Evolutionary conservation across 2,888 invertebrate genomes (phyloP), one percentile per base, ranked within the genome.

Genomic region (Diaperis boleti): DNA sequence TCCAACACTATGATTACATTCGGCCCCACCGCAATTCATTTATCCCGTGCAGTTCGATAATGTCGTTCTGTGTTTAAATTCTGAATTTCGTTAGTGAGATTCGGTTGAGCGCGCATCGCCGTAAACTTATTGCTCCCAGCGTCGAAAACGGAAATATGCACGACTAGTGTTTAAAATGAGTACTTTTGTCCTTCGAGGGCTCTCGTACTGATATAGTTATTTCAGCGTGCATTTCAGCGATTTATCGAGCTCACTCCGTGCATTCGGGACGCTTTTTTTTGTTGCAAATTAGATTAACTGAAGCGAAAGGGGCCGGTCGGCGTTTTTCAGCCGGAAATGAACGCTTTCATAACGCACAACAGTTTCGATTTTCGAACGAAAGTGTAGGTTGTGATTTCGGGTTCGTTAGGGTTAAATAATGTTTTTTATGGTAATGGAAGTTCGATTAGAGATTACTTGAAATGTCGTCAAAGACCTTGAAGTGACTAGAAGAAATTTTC

Each of bases 41-140:
- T 57, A 47, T 45, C 45, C 47, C 47, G 45, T 37, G 45, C 45
- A 33, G 57, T 57, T 47, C 57, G 31, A 57, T 45, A 45, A 57
- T 57, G 45, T 20, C 45, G 44, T 57, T 57, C 18, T 57, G 57
- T 45, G 57, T 45, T 44, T 57, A 57, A 57, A 45, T 55, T 33
- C 55, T 33, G 55, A 44, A 41, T 44, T 55, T 44, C 44, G 55
- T 55, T 55, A 44, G 55, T 55, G 33, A 55, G 39, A 44, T 41
- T 45, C 57, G 26, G 47, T 20, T 26, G 57, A 57, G 37, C 41
- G 57, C 45, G 35, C 57, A 45, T 3, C 41, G 42, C 41, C 15
- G 20, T 44, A 54, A 55, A 55, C 42, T 55, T 55, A n/a, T n/a
- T 44, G 44, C 35, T 18, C 20, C 39, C 49, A 10, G 13, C 37